Conservation (phyloP, 2,113 vertebrate genomes). For the Furnarius figulus region DNA sequence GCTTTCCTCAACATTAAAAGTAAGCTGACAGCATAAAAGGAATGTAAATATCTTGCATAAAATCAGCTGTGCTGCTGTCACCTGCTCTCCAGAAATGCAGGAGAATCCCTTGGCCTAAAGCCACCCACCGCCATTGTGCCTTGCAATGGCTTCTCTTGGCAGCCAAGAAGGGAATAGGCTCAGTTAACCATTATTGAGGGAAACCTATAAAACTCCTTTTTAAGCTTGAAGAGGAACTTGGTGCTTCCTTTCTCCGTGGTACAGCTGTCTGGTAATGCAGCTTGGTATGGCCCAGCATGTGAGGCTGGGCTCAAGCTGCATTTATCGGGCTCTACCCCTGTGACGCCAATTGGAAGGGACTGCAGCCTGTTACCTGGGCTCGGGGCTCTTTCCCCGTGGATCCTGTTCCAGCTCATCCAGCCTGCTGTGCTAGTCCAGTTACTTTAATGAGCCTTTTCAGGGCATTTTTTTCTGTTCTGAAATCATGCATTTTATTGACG, state of each 20-base stretch:
- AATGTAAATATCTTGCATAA: not conserved
- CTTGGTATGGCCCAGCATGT: not conserved
- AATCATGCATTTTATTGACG: not conserved
- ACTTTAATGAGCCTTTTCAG: not conserved
- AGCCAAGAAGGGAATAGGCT: not conserved
- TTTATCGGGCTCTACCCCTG: fast-evolving
- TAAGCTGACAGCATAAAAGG: not conserved
- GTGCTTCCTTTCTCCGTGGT: fast-evolving
- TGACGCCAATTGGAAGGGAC: fast-evolving
- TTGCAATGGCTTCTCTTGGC: not conserved
- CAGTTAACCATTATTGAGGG: not conserved
- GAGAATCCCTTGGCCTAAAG: not conserved
- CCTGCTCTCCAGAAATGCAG: not conserved
- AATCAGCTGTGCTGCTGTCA: not conserved
- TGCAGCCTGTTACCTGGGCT: not conserved
- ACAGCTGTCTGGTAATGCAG: not conserved
- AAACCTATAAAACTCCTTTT: not conserved
- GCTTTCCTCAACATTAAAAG: not conserved
- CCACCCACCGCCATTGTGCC: not conserved
- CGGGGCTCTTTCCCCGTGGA: not conserved
- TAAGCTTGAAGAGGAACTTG: not conserved
- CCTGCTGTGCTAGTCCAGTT: not conserved
- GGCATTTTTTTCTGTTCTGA: not conserved
- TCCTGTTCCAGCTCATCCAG: not conserved
- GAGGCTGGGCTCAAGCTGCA: fast-evolving